Base-by-base conservation (phyloP, 2,113 vertebrate genomes). In the Myrmecophaga tridactyla region DNA sequence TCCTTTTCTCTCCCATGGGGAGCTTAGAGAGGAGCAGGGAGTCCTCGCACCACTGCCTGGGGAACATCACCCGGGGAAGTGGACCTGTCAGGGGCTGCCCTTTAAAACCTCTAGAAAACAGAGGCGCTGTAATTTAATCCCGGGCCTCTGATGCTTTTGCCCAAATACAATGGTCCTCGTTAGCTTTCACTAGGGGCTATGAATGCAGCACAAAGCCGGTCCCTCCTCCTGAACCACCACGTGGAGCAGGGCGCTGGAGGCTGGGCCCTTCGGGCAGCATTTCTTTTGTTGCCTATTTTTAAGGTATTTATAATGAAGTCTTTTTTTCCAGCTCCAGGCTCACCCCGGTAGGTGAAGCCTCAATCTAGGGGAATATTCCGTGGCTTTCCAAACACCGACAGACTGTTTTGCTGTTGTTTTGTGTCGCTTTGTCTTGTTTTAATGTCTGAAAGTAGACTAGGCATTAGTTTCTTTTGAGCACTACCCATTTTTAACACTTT, bases 281-380 rank as follows among this genome's bases (percentile, higher is more conserved):
- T 39, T 87, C 60, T 81, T 93, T 86, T 92, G 86, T 69, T 11
- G 41, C 15, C 67, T 88, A 5, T 53, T 88, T 90, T 53, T 67
- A 89, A 96, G 78, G 93, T 90, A 27, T 87, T 82, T 78, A 84
- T 88, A 92, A 95, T 63, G 78, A 56, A 58, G 75, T 46, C 78
- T 63, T 88, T 93, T 91, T 80, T 58, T 88, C 85, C 81, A 53
- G 34, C 81, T 58, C 86, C 46, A 34, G 1, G 14, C 25, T 53
- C 56, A n/a, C 46, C 46, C 56, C 13, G 0, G 1, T 17, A 60
- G 36, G 63, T 94, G 77, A 84, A 85, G 73, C 23, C 85, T 82
- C 84, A 60, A 46, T 25, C 67, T 25, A 8, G 72, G 65, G 63
- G 31, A 69, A 43, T 21, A 9, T 65, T 48, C 48, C 43, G 6